phyloP scores from a whole-genome alignment of 2,888 invertebrate genomes.

The Disparrhopalites patrizii region DNA sequence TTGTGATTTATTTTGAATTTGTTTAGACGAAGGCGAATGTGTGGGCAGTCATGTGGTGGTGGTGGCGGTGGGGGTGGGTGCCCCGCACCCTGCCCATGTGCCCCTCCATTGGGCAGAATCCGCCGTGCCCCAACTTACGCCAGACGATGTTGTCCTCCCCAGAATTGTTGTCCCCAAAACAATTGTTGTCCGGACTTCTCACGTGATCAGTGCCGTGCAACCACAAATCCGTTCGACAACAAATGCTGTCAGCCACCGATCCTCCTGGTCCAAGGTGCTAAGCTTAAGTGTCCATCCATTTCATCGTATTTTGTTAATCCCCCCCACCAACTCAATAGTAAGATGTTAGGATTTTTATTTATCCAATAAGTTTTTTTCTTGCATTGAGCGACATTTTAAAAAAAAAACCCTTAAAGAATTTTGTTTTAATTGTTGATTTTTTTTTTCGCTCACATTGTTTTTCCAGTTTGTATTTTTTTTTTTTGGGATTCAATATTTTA shows the following conservation, averaged over 20 bases:
- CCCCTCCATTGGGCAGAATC: no score
- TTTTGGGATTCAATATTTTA: no score
- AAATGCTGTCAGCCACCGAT: neutral
- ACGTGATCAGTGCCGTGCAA: neutral
- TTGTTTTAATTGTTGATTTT: neutral
- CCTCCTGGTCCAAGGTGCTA: slow-evolving; percentile 19
- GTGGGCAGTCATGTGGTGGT: no score
- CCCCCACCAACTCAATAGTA: slow-evolving; percentile 23
- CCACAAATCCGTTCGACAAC: slow-evolving; percentile 15
- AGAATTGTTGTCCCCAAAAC: neutral
- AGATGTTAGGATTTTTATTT: slow-evolving; percentile 7
- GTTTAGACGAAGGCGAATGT: no score
- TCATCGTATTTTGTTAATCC: slow-evolving; percentile 25
- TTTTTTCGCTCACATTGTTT: no score
- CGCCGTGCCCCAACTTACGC: neutral
- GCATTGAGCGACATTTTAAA: no score
- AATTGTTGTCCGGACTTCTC: neutral
- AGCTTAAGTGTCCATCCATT: slow-evolving; percentile 21
- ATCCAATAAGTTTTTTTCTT: no score
- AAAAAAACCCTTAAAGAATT: neutral
- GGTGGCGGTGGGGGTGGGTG: no score
- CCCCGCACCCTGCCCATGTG: no score
- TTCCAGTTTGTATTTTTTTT: no score
- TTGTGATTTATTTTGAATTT: no score
- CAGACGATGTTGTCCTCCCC: neutral